Conservation (phyloP, 2,113 vertebrate genomes). For the Malurus alboscapulatus region DNA sequence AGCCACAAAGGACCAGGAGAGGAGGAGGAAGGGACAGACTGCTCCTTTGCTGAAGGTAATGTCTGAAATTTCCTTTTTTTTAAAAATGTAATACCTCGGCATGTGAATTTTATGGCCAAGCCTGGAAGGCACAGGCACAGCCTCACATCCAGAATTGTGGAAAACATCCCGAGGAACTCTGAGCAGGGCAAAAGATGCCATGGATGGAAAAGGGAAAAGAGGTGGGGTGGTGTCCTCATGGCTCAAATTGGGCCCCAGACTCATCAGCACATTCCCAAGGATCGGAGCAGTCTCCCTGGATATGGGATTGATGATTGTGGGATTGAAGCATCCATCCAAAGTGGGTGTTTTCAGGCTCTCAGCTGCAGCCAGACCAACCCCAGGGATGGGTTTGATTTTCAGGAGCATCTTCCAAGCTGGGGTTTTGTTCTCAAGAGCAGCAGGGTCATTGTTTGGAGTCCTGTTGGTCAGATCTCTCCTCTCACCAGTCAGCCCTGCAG, state of each 20-base stretch:
- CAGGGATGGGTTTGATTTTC: neutral
- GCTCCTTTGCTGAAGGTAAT: slow-evolving; percentile 30
- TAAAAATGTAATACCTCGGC: neutral
- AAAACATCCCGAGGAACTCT: neutral
- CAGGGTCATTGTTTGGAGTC: neutral
- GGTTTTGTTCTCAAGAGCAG: neutral
- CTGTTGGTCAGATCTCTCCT: neutral
- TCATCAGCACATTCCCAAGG: neutral
- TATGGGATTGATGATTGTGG: rapidly evolving
- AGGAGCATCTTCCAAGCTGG: neutral
- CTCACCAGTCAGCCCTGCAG: neutral
- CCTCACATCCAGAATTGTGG: neutral
- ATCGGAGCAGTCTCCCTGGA: neutral
- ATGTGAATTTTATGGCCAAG: neutral
- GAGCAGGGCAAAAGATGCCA: neutral
- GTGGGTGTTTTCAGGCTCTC: neutral
- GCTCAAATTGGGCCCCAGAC: neutral
- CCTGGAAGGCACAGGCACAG: neutral
- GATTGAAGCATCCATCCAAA: neutral
- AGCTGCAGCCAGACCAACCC: neutral
- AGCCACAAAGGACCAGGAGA: neutral
- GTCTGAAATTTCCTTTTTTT: neutral
- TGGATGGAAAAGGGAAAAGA: neutral
- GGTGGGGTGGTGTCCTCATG: too few relatives aligned
- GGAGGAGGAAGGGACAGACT: neutral